phyloP scores from a whole-genome alignment of 2,888 invertebrate genomes.

The Pogonocherus hispidulus region DNA sequence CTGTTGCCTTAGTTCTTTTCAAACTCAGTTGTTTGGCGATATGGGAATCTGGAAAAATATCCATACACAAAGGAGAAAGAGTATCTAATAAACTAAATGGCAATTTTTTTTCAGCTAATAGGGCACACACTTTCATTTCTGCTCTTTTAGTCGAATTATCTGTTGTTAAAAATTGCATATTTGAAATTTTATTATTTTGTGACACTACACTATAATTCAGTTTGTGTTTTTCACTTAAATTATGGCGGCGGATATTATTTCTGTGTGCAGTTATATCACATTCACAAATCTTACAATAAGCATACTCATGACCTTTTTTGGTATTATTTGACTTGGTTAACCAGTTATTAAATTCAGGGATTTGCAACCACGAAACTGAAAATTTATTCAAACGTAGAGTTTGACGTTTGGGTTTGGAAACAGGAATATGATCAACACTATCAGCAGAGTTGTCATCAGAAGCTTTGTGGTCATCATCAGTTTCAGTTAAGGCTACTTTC shows the following conservation, averaged over 20 bases:
- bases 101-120: not conserved
- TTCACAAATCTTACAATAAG: not conserved
- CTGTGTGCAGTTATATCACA: not conserved
- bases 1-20: not conserved
- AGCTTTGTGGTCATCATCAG: no score
- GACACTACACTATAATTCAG: not conserved
- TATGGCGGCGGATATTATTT: not conserved
- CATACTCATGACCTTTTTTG: not conserved
- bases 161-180: not conserved
- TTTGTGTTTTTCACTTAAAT: not conserved
- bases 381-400: not conserved
- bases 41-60: slow-evolving; percentile 1
- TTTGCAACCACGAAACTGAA: not conserved
- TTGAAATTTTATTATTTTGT: not conserved
- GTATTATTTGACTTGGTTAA: not conserved
- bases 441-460: no score
- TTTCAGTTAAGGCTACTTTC: no score
- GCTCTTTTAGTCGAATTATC: not conserved
- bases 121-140: not conserved
- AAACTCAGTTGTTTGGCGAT: not conserved
- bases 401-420: no score
- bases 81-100: not conserved
- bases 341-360: not conserved
- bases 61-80: not conserved
- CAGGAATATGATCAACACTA: no score